Evolutionary conservation across 2,797 vertebrate genomes (phyloP).

Genomic region (Neosilurus hyrtlii): DNA sequence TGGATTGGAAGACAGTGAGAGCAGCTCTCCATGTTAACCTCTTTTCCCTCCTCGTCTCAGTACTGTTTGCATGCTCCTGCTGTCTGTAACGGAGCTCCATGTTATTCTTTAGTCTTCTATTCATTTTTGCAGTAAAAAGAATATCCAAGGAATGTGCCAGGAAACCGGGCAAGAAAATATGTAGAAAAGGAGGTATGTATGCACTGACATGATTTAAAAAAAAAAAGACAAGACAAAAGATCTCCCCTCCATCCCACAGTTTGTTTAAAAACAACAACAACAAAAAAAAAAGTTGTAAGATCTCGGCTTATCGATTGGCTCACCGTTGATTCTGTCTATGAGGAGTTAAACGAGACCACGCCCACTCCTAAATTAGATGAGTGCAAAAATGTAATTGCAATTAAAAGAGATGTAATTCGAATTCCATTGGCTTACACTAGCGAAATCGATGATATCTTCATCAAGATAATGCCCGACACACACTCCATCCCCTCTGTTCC

Average conservation of each 20-base stretch:
- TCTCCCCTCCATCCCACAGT: constrained; percentile 27
- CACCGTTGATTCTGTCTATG: constrained; percentile 58
- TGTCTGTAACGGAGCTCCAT: constrained; percentile 91
- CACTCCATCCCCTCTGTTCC: constrained; percentile 28
- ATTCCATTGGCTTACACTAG: constrained; percentile 65
- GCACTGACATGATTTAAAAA: constrained; percentile 48
- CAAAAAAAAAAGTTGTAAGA: background rate
- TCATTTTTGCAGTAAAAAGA: constrained; percentile 95
- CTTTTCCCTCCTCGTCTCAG: constrained; percentile 60
- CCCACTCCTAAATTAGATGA: constrained; percentile 63
- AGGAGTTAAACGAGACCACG: constrained; percentile 57
- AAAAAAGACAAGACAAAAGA: constrained; percentile 41
- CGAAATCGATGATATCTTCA: constrained; percentile 65
- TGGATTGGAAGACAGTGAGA: constrained; percentile 36
- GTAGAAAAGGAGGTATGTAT: constrained; percentile 97
- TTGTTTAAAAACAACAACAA: constrained; percentile 43
- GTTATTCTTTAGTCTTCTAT: constrained; percentile 97
- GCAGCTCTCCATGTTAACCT: constrained; percentile 55
- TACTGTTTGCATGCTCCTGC: constrained; percentile 85
- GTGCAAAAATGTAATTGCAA: constrained; percentile 66
- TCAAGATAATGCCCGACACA: constrained; percentile 71
- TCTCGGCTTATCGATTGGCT: constrained; percentile 59
- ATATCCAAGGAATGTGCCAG: constrained; percentile 96
- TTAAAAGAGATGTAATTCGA: constrained; percentile 67
- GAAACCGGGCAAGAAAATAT: constrained; percentile 95